Conservation (phyloP, 2,888 invertebrate species). For the Lordiphosa andalusiaca region DNA sequence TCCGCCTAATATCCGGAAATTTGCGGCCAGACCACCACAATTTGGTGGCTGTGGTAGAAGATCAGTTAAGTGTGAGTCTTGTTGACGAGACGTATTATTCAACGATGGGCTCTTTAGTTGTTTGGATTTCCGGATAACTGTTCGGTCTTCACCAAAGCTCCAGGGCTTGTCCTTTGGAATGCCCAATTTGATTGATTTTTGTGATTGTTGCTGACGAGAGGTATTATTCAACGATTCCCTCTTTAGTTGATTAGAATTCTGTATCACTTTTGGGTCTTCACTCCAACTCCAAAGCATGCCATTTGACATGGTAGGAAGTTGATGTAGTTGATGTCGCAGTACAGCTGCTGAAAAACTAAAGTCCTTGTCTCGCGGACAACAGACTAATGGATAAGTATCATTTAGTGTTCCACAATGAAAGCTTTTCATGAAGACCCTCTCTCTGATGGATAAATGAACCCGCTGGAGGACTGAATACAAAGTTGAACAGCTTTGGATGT, state of each 20-base stretch:
- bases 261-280: too few relatives aligned
- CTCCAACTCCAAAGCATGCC: too few relatives aligned
- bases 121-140: neutral
- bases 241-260: neutral
- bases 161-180: constrained; percentile 19
- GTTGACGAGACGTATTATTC: constrained; percentile 15
- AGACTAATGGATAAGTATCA: too few relatives aligned
- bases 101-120: neutral
- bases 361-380: too few relatives aligned
- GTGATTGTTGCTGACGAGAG: too few relatives aligned
- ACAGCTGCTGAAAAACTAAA: too few relatives aligned
- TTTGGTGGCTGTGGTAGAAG: constrained; percentile 69
- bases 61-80: constrained; percentile 9
- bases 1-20: constrained; percentile 84
- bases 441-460: neutral
- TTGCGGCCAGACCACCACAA: constrained; percentile 77
- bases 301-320: too few relatives aligned
- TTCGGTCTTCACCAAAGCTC: constrained; percentile 37
- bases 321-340: too few relatives aligned
- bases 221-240: too few relatives aligned
- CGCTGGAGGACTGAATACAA: neutral
- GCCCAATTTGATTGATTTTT: too few relatives aligned
- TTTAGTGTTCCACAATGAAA: too few relatives aligned
- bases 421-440: too few relatives aligned
- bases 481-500: neutral